Conservation (phyloP, 2,888 invertebrate species). For the Panopea generosa region DNA sequence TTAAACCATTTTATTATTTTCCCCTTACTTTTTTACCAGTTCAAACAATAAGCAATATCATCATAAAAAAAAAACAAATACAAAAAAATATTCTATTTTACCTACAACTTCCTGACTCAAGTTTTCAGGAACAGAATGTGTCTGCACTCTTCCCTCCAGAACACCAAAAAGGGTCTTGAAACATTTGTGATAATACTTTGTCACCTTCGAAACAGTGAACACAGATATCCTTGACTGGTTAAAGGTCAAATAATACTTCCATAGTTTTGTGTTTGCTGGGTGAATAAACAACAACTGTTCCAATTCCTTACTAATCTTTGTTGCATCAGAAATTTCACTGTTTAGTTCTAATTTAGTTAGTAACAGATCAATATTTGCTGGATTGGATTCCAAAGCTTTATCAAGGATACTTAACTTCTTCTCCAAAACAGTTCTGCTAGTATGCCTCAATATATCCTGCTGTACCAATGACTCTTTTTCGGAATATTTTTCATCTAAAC, state of each 20-base stretch:
- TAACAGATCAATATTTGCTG: constrained; percentile 82
- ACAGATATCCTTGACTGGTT: constrained; percentile 82
- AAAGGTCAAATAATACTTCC: constrained; percentile 84
- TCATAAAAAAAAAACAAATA: too few relatives aligned
- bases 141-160: constrained; percentile 81
- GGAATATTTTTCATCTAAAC: constrained; percentile 40
- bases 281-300: constrained; percentile 84
- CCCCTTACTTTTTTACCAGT: too few relatives aligned
- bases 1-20: too few relatives aligned
- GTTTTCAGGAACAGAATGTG: constrained; percentile 77
- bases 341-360: constrained; percentile 82
- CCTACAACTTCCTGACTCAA: constrained; percentile 79
- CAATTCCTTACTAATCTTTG: constrained; percentile 83
- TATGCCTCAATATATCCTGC: too few relatives aligned
- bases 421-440: constrained; percentile 69
- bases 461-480: neutral
- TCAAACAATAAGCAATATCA: too few relatives aligned
- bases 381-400: constrained; percentile 84
- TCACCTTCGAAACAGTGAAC: constrained; percentile 81
- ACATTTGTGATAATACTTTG: constrained; percentile 83
- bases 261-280: constrained; percentile 83
- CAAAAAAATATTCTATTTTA: too few relatives aligned
- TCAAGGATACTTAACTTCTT: constrained; percentile 85
- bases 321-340: constrained; percentile 80
- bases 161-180: constrained; percentile 80